Evolutionary conservation across 2,888 invertebrate genomes (phyloP).

Genomic region (Drosophila acutilabella): DNA sequence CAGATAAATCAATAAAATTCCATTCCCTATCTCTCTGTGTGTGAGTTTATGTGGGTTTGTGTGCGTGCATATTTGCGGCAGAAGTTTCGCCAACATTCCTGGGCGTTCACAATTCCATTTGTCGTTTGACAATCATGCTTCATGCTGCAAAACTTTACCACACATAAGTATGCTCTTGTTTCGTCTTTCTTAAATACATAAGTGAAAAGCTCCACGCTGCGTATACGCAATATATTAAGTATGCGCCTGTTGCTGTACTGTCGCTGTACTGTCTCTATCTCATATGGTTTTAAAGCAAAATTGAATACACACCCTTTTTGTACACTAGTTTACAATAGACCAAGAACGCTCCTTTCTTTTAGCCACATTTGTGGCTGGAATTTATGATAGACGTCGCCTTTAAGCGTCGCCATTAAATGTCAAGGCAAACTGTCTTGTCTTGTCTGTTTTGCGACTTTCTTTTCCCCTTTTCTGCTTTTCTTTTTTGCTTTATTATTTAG

Average conservation of each 20-base stretch:
- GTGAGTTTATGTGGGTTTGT: slow-evolving; percentile 61
- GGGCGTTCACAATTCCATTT: slow-evolving; percentile 3
- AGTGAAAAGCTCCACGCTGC: not conserved
- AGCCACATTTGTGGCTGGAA: slow-evolving; percentile 34
- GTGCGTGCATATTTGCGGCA: slow-evolving; percentile 53
- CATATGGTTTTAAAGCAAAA: slow-evolving; percentile 2
- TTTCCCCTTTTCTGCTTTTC: not conserved
- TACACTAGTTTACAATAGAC: slow-evolving; percentile 15
- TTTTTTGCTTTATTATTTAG: slow-evolving; percentile 27
- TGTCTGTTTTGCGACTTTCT: slow-evolving; percentile 19
- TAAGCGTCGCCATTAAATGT: slow-evolving; percentile 57
- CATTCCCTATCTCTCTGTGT: slow-evolving; percentile 42
- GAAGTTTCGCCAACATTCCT: slow-evolving; percentile 7
- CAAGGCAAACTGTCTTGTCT: slow-evolving; percentile 52
- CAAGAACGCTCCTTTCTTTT: not conserved
- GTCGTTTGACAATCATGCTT: slow-evolving; percentile 1
- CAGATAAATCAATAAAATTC: slow-evolving; percentile 75
- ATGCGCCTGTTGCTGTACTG: slow-evolving; percentile 42
- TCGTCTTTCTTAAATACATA: not conserved
- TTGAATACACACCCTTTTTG: slow-evolving; percentile 25
- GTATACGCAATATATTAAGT: slow-evolving; percentile 31
- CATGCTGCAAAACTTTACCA: slow-evolving; percentile 31
- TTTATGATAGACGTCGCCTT: slow-evolving; percentile 52
- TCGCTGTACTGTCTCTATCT: slow-evolving; percentile 2
- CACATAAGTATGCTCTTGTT: slow-evolving; percentile 66